These are phyloP conservation scores for Myripristis murdjan DNA, from an alignment of 2,797 vertebrate genomes.

Conservation along the genomic window DNA sequence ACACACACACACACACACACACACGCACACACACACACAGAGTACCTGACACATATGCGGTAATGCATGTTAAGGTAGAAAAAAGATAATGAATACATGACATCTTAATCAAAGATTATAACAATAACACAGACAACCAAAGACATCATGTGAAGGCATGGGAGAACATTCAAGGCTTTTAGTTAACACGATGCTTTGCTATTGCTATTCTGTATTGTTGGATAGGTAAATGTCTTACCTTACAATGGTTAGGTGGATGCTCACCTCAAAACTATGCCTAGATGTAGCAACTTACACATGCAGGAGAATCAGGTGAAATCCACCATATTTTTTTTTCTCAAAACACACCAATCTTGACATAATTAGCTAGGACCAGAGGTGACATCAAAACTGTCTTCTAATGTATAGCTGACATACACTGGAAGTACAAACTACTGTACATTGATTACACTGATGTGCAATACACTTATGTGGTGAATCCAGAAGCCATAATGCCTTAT, in stretches of 20 bases:
- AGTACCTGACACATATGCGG: constrained; percentile 34
- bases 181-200: background rate
- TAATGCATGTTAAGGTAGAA: constrained; percentile 1
- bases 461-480: too few species aligned
- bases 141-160: background rate
- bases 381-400: too few species aligned
- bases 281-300: background rate
- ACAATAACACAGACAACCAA: background rate
- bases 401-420: too few species aligned
- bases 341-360: background rate
- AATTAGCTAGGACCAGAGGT: background rate
- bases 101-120: background rate
- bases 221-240: background rate
- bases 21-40: constrained; percentile 8
- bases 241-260: background rate
- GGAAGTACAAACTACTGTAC: too few species aligned
- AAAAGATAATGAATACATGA: background rate
- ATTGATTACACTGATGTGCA: too few species aligned
- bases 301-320: too few species aligned
- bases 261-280: background rate
- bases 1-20: constrained; percentile 11
- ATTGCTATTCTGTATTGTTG: background rate
- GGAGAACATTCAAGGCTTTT: background rate
- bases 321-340: background rate
- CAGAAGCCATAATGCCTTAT: too few species aligned